Base-by-base conservation (phyloP, 2,113 vertebrate genomes). In the Meleagris gallopavo region DNA sequence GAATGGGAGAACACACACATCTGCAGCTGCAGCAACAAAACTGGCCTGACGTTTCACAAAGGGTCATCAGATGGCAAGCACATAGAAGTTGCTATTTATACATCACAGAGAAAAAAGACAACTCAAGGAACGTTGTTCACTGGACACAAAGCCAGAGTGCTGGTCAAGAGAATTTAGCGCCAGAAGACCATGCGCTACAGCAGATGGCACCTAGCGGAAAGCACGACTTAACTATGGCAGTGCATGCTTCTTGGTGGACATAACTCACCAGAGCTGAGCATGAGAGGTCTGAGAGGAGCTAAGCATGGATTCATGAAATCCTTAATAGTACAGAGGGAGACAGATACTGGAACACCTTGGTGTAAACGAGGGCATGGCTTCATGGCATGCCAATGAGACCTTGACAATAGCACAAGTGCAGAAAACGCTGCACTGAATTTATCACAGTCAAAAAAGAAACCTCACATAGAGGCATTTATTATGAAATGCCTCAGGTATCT, bases 401-500 rank as follows among this genome's bases (percentile, higher is more conserved):
- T 48, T 72, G 70, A 81, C 61, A 81, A 65, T 30, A 65, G 54
- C 48, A 87, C 29, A 57, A 0, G 0, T 60, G 73, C 29, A 70
- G 93, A 91, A 93, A 89, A 70, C 2, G 11, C 41, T 5, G 6
- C 2, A 3, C 6, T 72, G 82, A 27, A 20, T 78, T 83, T 86
- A 70, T 45, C 30, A 48, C 22, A 61, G 65, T 5, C 3, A 17
- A 62, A 72, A 52, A 81, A 96, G 89, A 8, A 71, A 3, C 10
- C 55, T 43, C 34, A n/a, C n/a, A 9, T 9, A 38, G 50, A 74
- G 41, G 36, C 40, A 74, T 85, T 91, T 80, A 91, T 79, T 55
- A 40, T 78, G 80, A 90, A 91, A 88, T 40, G 55, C 88, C 0
- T 12, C 60, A 61, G 65, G 50, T 88, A 86, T 71, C 52, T 91